phyloP scores from a whole-genome alignment of 2,113 vertebrate species.

The Candoia aspera region DNA sequence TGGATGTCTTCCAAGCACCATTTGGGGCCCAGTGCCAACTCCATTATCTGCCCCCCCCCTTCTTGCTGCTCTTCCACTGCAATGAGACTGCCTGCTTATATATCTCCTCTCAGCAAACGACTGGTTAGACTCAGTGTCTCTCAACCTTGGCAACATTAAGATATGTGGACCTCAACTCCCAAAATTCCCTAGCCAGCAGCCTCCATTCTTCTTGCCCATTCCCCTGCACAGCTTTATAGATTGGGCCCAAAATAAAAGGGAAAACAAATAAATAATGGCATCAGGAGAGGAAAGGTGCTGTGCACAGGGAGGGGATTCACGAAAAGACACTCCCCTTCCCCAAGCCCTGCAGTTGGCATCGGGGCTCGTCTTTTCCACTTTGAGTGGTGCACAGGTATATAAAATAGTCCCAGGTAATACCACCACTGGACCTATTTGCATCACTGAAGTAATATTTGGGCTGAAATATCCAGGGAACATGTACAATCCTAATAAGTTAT shows the following conservation, averaged over 20 bases:
- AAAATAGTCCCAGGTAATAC: not conserved
- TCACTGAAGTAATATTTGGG: not conserved
- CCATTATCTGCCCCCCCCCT: not conserved
- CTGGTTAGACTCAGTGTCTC: not conserved
- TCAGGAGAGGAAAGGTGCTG: not conserved
- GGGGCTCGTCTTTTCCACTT: not conserved
- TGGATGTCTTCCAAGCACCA: not conserved
- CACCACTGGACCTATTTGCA: not conserved
- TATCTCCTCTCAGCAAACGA: not conserved
- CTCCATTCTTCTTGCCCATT: not conserved
- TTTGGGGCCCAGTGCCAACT: not conserved
- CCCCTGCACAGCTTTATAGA: not conserved
- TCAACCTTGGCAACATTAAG: no score
- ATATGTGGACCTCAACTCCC: no score
- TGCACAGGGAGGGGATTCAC: not conserved
- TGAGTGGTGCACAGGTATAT: not conserved
- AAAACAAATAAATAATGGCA: not conserved
- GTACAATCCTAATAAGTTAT: not conserved
- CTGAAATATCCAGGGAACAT: not conserved
- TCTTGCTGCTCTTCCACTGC: not conserved
- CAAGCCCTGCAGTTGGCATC: not conserved
- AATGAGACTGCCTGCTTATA: not conserved
- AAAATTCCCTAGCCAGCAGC: no score
- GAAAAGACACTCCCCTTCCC: not conserved
- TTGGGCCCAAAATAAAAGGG: not conserved